Conservation (phyloP, 2,113 vertebrate genomes). For the Baryphthengus martii region DNA sequence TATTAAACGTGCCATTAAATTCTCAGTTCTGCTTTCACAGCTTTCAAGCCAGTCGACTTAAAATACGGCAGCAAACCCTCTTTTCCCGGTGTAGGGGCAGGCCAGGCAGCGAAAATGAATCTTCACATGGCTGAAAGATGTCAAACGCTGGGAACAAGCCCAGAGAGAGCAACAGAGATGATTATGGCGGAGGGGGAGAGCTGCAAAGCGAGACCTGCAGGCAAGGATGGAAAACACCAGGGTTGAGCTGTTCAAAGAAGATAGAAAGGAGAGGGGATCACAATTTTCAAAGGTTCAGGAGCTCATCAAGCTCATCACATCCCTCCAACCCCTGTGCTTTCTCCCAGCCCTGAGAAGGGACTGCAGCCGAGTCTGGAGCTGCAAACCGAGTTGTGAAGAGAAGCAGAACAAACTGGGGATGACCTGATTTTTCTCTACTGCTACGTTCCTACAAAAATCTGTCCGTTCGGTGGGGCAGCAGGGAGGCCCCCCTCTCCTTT, state of each 20-base stretch:
- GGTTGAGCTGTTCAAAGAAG: neutral
- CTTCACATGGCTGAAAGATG: neutral
- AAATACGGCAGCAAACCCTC: neutral
- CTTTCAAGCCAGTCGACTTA: neutral
- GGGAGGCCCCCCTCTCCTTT: accelerated
- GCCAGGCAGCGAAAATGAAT: neutral
- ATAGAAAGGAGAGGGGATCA: neutral
- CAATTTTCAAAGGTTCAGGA: neutral
- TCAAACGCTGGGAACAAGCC: neutral
- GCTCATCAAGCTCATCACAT: accelerated
- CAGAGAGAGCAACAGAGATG: neutral
- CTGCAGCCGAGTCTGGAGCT: neutral
- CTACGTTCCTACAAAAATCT: neutral
- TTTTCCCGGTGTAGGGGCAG: neutral
- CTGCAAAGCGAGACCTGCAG: neutral
- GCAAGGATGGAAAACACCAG: neutral
- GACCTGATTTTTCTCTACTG: accelerated
- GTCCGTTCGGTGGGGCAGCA: accelerated
- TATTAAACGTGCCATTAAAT: constrained; percentile 6
- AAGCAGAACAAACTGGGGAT: neutral
- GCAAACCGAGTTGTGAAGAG: accelerated
- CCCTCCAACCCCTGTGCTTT: accelerated
- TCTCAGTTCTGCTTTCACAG: neutral
- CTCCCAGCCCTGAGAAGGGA: neutral
- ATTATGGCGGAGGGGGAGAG: no score